Conservation (phyloP, 2,113 vertebrate species). For the Monarcha castaneiventris region DNA sequence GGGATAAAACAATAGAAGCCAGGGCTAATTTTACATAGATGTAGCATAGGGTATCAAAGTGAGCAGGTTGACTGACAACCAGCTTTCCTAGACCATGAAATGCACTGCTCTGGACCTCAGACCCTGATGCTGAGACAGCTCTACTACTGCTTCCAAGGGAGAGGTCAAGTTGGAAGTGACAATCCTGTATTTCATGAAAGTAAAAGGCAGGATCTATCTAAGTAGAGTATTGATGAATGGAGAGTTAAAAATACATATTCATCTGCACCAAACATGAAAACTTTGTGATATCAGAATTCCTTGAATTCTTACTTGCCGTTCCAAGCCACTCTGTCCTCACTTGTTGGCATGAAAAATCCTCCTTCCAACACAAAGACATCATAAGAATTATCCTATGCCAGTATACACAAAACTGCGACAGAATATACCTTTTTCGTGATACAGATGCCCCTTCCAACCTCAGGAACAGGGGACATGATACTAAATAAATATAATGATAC, state of each 20-base stretch:
- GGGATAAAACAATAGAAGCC: neutral
- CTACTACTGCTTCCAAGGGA: neutral
- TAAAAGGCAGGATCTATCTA: neutral
- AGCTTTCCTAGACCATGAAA: neutral
- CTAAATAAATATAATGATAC: neutral
- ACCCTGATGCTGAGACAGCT: neutral
- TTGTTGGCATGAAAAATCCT: accelerated
- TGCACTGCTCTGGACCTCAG: neutral
- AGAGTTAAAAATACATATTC: neutral
- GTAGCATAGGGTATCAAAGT: neutral
- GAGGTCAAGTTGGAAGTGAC: neutral
- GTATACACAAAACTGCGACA: neutral
- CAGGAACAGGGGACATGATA: neutral
- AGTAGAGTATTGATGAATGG: neutral
- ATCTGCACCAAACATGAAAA: neutral
- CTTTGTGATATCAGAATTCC: neutral
- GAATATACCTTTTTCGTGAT: neutral
- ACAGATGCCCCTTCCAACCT: neutral
- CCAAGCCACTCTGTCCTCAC: neutral
- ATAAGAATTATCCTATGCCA: neutral
- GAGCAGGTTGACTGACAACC: neutral
- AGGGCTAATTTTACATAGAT: neutral
- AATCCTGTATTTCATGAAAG: neutral
- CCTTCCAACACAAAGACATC: neutral
- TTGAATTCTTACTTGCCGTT: neutral